A percentile compares a stretch with the other conserved stretches of the same genome.
Evolutionary conservation across 2,888 invertebrate genomes (phyloP).

Genomic region (Formica aserva): DNA sequence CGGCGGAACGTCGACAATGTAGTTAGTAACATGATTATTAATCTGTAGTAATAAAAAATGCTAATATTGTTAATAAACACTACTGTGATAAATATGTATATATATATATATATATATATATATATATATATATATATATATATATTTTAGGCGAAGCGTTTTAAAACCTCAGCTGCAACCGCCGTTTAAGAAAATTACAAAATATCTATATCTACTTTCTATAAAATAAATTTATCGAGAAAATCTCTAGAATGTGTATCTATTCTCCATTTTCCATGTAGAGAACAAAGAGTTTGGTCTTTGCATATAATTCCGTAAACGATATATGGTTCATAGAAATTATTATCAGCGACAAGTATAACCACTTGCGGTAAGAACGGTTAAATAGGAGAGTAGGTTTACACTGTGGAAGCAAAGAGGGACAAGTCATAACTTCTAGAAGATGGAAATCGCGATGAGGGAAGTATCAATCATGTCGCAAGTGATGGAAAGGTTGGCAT

Average conservation of each 20-base stretch:
- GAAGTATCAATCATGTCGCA: constrained; percentile 27
- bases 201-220: background rate
- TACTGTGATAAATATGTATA: background rate
- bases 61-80: background rate
- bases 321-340: background rate
- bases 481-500: constrained; percentile 25
- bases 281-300: background rate
- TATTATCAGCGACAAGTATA: background rate
- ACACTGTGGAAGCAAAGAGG: background rate
- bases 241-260: background rate
- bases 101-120: too few relatives aligned
- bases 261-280: background rate
- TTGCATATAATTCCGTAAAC: background rate
- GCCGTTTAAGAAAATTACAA: background rate
- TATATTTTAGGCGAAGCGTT: background rate
- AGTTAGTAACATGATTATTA: background rate
- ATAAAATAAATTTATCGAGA: background rate
- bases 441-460: constrained; percentile 25
- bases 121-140: too few relatives aligned
- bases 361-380: background rate
- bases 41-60: background rate
- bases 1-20: background rate
- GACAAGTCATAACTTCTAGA: background rate
- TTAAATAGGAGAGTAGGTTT: background rate
- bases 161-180: background rate